Base-by-base conservation (phyloP, 2,113 vertebrate species). In the Leucopternis melanops region DNA sequence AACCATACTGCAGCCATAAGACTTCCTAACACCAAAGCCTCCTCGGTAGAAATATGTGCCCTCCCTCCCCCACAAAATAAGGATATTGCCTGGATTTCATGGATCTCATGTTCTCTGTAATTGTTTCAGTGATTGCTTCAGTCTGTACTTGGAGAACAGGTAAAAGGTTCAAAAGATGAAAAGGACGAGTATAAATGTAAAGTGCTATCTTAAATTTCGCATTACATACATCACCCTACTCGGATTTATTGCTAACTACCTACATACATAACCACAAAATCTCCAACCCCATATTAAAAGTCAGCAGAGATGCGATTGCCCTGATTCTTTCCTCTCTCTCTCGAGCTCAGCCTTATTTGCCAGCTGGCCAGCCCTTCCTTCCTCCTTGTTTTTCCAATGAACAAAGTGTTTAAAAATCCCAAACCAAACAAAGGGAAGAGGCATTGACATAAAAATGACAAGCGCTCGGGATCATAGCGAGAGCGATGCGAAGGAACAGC, bases 1-100 rank as follows among this genome's bases (percentile, higher is more conserved):
- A 62, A 47, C 10, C 5, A 4, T 10, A 3, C 16, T 52, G 18
- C 27, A 40, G 5, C 8, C 5, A 2, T 4, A n/a, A 0, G 2
- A 54, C 18, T n/a, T 84, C 29, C 38, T 20, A 22, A 52, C 6
- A 42, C 15, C 16, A 36, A 71, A 38, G 10, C 11, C 17, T 40
- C 17, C 50, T 79, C 25, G 66, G 6, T 16, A 47, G 40, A 54
- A 42, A 29, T 14, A 8, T 5, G 36, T 13, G 8, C 7, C 22
- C n/a, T 47, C 21, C 13, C 17, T 72, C 17, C 29, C 13, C 7
- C 1, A 2, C 4, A 27, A 66, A 71, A 80, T 8, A 5, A 36
- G 31, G 45, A 9, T 38, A 14, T 52, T 81, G 31, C 25, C 52
- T 31, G 32, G 20, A 77, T 88, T 69, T 50, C 21, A 16, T 2